Evolutionary conservation across 2,888 invertebrate genomes (phyloP).

Genomic region (Neocrepidodera transversa): DNA sequence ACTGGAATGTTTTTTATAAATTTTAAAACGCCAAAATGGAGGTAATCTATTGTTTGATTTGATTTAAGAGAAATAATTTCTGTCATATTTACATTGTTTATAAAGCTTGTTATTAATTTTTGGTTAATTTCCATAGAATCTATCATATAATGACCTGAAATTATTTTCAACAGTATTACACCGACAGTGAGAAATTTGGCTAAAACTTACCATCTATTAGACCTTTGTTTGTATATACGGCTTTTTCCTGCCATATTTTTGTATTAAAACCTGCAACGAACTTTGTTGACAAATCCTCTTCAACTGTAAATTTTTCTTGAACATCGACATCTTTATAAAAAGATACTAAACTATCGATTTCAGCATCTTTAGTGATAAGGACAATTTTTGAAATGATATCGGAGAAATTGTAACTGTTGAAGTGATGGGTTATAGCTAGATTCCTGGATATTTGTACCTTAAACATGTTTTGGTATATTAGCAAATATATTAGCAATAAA

Average conservation of each 20-base stretch:
- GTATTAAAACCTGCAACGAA: slow-evolving; percentile 58
- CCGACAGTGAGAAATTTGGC: not conserved
- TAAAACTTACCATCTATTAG: slow-evolving; percentile 48
- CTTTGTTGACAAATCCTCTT: slow-evolving; percentile 50
- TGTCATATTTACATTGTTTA: slow-evolving; percentile 62
- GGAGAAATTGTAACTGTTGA: slow-evolving; percentile 55
- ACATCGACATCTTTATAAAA: slow-evolving; percentile 55
- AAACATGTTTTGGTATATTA: too few species aligned
- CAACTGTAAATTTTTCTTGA: slow-evolving; percentile 42
- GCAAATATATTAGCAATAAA: too few species aligned
- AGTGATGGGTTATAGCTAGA: slow-evolving; percentile 43
- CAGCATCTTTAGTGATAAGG: slow-evolving; percentile 52
- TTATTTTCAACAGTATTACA: not conserved
- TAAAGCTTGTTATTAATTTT: slow-evolving; percentile 55
- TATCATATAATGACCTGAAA: slow-evolving; percentile 59
- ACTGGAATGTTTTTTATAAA: slow-evolving; percentile 50
- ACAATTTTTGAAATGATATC: slow-evolving; percentile 58
- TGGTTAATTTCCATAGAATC: slow-evolving; percentile 58
- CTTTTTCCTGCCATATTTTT: slow-evolving; percentile 58
- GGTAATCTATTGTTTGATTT: slow-evolving; percentile 58
- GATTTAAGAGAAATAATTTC: slow-evolving; percentile 61
- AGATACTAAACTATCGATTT: slow-evolving; percentile 53
- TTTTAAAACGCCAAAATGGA: slow-evolving; percentile 56
- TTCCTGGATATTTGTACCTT: slow-evolving; percentile 53
- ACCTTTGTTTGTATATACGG: slow-evolving; percentile 59